These are phyloP conservation scores for Geotrupes spiniger DNA, from an alignment of 2,888 invertebrate species.

Conservation along the genomic window DNA sequence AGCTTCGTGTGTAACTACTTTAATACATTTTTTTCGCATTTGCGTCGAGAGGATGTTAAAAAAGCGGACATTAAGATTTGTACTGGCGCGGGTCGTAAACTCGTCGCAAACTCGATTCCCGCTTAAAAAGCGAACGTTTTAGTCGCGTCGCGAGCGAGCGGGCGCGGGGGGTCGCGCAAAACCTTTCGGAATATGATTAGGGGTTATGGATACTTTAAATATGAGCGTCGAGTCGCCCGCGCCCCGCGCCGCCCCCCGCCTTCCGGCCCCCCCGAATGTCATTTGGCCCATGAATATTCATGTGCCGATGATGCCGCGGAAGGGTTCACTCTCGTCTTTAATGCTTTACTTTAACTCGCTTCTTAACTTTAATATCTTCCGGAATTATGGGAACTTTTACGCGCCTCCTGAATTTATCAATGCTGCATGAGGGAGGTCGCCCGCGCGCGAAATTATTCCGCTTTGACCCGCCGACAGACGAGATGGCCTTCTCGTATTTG, in stretches of 20 bases:
- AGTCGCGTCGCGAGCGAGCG: neutral
- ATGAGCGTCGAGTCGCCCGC: too few relatives aligned
- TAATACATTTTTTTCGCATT: too few relatives aligned
- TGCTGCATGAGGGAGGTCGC: neutral
- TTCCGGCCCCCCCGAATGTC: constrained; percentile 26
- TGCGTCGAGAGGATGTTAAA: too few relatives aligned
- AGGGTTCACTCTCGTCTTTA: constrained; percentile 27
- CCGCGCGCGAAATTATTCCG: too few relatives aligned
- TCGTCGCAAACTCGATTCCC: too few relatives aligned
- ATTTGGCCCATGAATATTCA: constrained; percentile 29
- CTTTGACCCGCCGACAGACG: too few relatives aligned
- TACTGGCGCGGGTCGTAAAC: too few relatives aligned
- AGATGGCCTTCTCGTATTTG: too few relatives aligned
- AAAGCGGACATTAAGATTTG: too few relatives aligned
- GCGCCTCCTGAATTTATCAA: neutral
- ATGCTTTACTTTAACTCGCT: constrained; percentile 26
- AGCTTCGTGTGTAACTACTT: too few relatives aligned
- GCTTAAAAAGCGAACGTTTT: too few relatives aligned
- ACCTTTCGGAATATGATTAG: constrained; percentile 28
- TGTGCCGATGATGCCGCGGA: constrained; percentile 27
- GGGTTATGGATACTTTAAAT: constrained; percentile 26
- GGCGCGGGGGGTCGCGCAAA: constrained; percentile 12
- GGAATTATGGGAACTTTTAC: constrained; percentile 24
- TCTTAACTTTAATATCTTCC: constrained; percentile 27
- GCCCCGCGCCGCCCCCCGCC: too few relatives aligned